A percentile compares a stretch with the other conserved stretches of the same genome.
Conservation (phyloP, 2,113 vertebrate species). For the Paralichthys olivaceus region DNA sequence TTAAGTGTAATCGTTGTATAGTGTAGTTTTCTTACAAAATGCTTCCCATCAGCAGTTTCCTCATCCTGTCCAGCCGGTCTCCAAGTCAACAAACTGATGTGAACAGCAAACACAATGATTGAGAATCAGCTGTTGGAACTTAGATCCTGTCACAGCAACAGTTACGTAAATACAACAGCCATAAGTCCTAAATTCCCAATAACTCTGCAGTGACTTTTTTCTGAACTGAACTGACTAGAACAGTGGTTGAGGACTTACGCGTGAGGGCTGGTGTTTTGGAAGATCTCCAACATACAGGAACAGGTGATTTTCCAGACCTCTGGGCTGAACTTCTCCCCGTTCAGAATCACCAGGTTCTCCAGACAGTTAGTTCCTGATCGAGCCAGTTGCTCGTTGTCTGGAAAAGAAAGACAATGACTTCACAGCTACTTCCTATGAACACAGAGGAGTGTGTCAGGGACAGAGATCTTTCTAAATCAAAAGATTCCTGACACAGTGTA, state of each 20-base stretch:
- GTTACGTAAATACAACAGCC: not conserved
- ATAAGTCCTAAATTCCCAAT: not conserved
- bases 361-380: constrained; percentile 97
- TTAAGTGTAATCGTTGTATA: not conserved
- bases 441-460: not conserved
- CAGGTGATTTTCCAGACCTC: constrained; percentile 96
- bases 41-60: constrained; percentile 88
- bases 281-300: constrained; percentile 96
- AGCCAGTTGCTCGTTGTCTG: constrained; percentile 97
- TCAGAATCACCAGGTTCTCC: constrained; percentile 97
- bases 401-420: constrained; percentile 2
- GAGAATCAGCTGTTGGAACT: not conserved
- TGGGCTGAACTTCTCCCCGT: constrained; percentile 94
- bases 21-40: constrained; percentile 84
- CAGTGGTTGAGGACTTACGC: constrained; percentile 64
- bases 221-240: not conserved
- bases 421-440: not conserved
- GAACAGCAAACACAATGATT: constrained; percentile 47
- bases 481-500: too few species aligned
- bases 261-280: constrained; percentile 93
- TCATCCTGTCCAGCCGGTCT: constrained; percentile 93
- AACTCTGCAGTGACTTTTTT: not conserved
- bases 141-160: constrained; percentile 2
- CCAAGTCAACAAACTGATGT: constrained; percentile 92
- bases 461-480: not conserved